Percentiles rank a stretch among this genome's conserved stretches.
These are phyloP conservation scores for Rhinatrema bivittatum DNA, from an alignment of 2,797 vertebrate genomes.

Conservation along the genomic window DNA sequence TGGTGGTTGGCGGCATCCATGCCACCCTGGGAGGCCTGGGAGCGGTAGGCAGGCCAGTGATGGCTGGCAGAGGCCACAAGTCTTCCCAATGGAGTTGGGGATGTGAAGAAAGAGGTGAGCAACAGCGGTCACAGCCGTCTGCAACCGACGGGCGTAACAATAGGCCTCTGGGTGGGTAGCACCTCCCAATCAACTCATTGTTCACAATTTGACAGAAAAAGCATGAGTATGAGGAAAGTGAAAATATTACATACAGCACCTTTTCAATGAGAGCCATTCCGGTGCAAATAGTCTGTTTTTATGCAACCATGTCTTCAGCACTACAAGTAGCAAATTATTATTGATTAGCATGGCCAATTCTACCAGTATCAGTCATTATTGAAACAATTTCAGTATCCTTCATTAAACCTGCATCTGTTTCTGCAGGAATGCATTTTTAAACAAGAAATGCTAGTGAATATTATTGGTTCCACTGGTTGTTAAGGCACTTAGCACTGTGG, in stretches of 20 bases:
- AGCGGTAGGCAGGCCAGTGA: no score
- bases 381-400: conserved; percentile 61
- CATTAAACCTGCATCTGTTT: conserved; percentile 80
- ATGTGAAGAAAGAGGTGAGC: no score
- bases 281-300: conserved; percentile 53
- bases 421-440: conserved; percentile 75
- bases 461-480: conserved; percentile 65
- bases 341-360: conserved; percentile 61
- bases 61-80: no score
- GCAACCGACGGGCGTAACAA: no score
- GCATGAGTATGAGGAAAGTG: conserved; percentile 26
- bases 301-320: conserved; percentile 55
- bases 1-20: no score
- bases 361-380: conserved; percentile 63
- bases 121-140: no score
- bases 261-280: conserved; percentile 37
- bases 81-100: no score
- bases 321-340: conserved; percentile 60
- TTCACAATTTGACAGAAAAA: no score
- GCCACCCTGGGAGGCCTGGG: no score
- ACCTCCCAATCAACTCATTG: no score
- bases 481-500: conserved; percentile 55
- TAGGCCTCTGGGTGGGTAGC: no score
- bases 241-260: conserved; percentile 35
- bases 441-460: conserved; percentile 53